phyloP scores from a whole-genome alignment of 2,888 invertebrate species.

The Eupithecia centaureata region DNA sequence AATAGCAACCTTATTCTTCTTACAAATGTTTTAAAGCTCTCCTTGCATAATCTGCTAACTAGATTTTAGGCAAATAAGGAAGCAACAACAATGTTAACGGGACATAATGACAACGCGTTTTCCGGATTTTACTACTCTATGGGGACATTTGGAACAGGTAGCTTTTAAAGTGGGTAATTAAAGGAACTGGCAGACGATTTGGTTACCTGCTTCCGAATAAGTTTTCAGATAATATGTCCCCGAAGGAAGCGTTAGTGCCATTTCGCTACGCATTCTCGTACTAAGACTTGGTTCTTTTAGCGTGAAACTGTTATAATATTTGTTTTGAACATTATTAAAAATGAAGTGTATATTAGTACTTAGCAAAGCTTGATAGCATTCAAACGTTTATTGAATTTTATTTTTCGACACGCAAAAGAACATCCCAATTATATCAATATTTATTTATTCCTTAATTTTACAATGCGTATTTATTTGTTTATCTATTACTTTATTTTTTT shows the following conservation, averaged over 20 bases:
- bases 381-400: too few relatives aligned
- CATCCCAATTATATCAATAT: too few relatives aligned
- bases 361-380: too few relatives aligned
- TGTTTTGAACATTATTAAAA: conserved; percentile 1
- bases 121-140: conserved; percentile 22
- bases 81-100: conserved; percentile 8
- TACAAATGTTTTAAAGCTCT: neutral
- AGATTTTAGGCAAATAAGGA: conserved; percentile 4
- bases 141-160: conserved; percentile 26
- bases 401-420: too few relatives aligned
- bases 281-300: conserved; percentile 42
- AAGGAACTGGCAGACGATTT: conserved; percentile 40
- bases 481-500: neutral
- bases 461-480: too few relatives aligned
- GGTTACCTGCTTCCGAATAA: conserved; percentile 51
- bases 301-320: conserved; percentile 16
- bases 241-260: conserved; percentile 54
- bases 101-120: conserved; percentile 8
- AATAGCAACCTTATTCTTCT: neutral
- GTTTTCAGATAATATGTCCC: conserved; percentile 55
- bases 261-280: conserved; percentile 58
- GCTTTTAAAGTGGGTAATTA: conserved; percentile 33
- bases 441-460: too few relatives aligned
- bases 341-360: too few relatives aligned
- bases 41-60: neutral